Percentiles rank a stretch among this genome's conserved stretches.
phyloP scores from a whole-genome alignment of 2,797 vertebrate species.

The Rhinichthys osculus region DNA sequence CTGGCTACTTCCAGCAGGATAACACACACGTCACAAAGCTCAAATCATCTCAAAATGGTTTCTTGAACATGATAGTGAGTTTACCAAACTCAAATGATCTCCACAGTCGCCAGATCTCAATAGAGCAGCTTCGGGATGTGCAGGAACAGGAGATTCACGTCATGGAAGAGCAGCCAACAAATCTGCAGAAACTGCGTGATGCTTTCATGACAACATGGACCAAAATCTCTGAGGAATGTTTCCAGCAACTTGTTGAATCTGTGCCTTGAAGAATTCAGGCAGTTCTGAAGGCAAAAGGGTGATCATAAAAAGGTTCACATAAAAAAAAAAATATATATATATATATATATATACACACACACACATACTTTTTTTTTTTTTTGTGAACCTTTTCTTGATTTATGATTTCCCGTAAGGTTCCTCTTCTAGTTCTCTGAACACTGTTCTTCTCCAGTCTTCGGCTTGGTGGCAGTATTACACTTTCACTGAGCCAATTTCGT shows the following conservation, averaged over 20 bases:
- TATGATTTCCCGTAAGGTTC: not conserved
- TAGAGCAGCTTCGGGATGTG: too few species aligned
- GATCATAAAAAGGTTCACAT: too few species aligned
- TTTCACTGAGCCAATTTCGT: not conserved
- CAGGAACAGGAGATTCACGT: too few species aligned
- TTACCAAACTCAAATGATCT: not conserved
- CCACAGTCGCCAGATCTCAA: not conserved
- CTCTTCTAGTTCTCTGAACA: not conserved
- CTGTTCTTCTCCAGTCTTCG: not conserved
- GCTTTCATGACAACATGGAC: too few species aligned
- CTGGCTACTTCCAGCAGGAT: constrained; percentile 58
- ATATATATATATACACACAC: too few species aligned
- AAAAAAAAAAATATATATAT: too few species aligned
- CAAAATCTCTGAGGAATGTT: not conserved
- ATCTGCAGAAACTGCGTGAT: too few species aligned
- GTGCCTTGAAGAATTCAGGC: not conserved
- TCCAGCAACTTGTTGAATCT: not conserved
- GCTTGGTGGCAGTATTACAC: constrained; percentile 37
- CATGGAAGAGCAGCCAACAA: too few species aligned
- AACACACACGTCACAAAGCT: constrained; percentile 4
- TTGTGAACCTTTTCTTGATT: not conserved
- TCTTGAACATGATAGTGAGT: not conserved
- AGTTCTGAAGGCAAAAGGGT: not conserved
- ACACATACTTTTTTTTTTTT: too few species aligned
- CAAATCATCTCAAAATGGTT: not conserved